These are phyloP conservation scores for Ibidorhyncha struthersii DNA, from an alignment of 2,113 vertebrate genomes.

Conservation along the genomic window DNA sequence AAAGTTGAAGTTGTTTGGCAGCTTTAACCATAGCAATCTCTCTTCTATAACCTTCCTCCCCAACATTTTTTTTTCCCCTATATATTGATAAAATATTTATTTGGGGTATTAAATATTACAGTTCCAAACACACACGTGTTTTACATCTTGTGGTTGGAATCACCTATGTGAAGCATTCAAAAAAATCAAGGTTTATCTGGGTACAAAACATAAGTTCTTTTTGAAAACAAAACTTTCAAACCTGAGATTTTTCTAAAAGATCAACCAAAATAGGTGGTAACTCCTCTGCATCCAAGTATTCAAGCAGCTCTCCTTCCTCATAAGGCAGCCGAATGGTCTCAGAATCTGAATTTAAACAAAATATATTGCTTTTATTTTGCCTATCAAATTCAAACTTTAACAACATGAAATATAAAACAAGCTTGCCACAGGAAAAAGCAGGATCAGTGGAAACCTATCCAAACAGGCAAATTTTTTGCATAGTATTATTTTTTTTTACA, in stretches of 20 bases:
- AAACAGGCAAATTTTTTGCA: neutral
- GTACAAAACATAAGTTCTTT: neutral
- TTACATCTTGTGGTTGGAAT: neutral
- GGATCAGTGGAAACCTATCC: neutral
- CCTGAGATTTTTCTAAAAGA: slow-evolving; percentile 98
- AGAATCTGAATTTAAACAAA: slow-evolving; percentile 83
- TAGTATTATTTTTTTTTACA: neutral
- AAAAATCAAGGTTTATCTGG: neutral
- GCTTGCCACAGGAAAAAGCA: neutral
- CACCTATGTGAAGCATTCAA: neutral
- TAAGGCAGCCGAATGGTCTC: slow-evolving; percentile 98
- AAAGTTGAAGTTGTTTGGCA: neutral
- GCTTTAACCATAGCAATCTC: neutral
- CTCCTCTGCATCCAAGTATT: slow-evolving; percentile 97
- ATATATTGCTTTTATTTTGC: neutral
- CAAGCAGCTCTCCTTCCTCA: slow-evolving; percentile 95
- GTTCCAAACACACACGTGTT: neutral
- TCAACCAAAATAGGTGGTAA: slow-evolving; percentile 97
- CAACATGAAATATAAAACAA: neutral
- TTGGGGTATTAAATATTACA: neutral
- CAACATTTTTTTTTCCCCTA: neutral
- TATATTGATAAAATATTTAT: neutral
- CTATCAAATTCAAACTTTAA: neutral
- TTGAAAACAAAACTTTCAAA: slow-evolving; percentile 48
- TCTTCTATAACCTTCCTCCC: neutral